Evolutionary conservation across 2,797 vertebrate species (phyloP), one percentile per base, ranked within the genome.

Genomic region (Jordanella pulchra): DNA sequence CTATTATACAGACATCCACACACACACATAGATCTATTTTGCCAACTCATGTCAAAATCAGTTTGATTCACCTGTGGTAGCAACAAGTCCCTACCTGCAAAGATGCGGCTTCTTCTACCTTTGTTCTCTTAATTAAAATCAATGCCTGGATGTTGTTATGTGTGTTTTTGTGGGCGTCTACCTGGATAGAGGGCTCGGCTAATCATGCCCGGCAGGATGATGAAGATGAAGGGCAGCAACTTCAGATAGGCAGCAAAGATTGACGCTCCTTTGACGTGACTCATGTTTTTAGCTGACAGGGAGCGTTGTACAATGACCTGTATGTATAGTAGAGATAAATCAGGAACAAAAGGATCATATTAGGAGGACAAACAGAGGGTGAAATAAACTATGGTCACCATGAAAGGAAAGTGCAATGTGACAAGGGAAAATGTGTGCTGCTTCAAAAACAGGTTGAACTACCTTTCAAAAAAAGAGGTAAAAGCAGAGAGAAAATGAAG

Each of bases 101-200:
- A 66, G 60, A 65, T 27, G 60, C 23, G 71, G 68, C 25, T 48
- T 15, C 28, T 42, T 48, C 18, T 61, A 18, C 51, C 60, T 55
- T 50, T 1, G 64, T 18, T 42, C 32, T 14, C 13, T 21, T 2
- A n/a, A 68, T 67, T 13, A 39, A 63, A 56, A 69, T 72, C 51
- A 48, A 67, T 69, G 28, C 75, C 58, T 64, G 51, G 27, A 25
- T 42, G 68, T 44, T 63, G 10, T 30, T 61, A 30, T 61, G 60
- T 51, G 35, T 39, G 69, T 78, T 68, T 56, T 4, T 73, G 71
- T 39, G 54, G 67, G 75, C 55, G 79, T 69, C 10, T 93, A 97
- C 97, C 97, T 95, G 97, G 97, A 83, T 96, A 97, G 54, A 99
- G 95, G 0, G 92, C 94, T 27, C 97, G 94, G 93, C 97, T 99